Base-by-base conservation (phyloP, 1,140 invertebrate species). In the Drosophila miranda region DNA sequence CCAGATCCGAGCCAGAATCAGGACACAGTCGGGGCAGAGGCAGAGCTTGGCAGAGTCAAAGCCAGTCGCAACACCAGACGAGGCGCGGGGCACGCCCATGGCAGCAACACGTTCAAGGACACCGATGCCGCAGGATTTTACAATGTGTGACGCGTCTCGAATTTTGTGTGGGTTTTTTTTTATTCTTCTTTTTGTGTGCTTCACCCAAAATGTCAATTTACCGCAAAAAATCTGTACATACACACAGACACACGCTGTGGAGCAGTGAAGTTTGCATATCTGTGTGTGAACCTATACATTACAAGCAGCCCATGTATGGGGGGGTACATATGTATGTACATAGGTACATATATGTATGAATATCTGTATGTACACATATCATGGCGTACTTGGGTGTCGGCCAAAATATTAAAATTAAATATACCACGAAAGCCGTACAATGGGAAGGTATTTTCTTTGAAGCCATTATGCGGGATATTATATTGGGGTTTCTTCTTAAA, bases 31-130 rank as follows among this genome's bases (percentile, higher is more conserved):
- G 9, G 21, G 11, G 43, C 14, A 9, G 34, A 11, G 34, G 34
- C 30, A 34, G 30, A 2, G 28, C 28, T 9, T 30, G 34, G 34
- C 34, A 38, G 30, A 9, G 30, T 8, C 30, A 34, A 34, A 34
- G 30, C 30, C 30, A 34, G 30, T 34, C 30, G 30, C 28, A 28
- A 7, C 28, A 28, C 6, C 7, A 28, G 8, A 30, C 2, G 44
- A 3, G 41, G n/a, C 13, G 16, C 7, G 30, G 38, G 14, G 38
- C 42, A 50, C 44, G 30, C 67, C 44, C 44, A 19, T 73, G 48
- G 72, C 61, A 75, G 62, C 71, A 71, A 86, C 80, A 77, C 68
- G 82, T 86, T 84, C 81, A 84, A 84, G 82, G 73, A 87, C 73
- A 50, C 60, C 60, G 48, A 69, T 80, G 80, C 64, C 64, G 57